Evolutionary conservation across 37 sponge, comb jelly and placozoan species (phyloP), one percentile per base, ranked within the genome.

Genomic region (Petrosia ficiformis): DNA sequence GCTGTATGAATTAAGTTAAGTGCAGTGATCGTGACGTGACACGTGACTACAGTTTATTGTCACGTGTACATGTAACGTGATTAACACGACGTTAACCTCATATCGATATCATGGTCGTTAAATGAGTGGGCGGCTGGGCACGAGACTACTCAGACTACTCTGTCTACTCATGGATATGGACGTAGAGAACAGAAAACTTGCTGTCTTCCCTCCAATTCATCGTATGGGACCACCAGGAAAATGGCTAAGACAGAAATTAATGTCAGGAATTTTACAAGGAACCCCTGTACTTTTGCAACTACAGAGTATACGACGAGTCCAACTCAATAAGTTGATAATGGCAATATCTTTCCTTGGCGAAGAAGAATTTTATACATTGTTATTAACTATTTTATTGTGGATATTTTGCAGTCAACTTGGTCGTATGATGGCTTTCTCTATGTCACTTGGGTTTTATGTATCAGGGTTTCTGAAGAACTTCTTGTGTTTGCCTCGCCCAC

Each of bases 291-390:
- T 82, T 33, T 38, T 70, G 44, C 73, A 68, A 39, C 78, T 78
- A 54, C 86, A 78, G 57, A 41, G 56, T 33, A 74, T 76, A 42
- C 58, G 88, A 0, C 42, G 65, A 28, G 78, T 82, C 6, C 5
- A 16, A 14, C 43, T 77, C 24, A 78, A 68, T 54, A 22, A 39
- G 5, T 0, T 73, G 44, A 80, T 86, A 74, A n/a, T 36, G 21
- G 54, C 14, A 48, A 14, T 48, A 3, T 68, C 37, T 24, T 81
- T 82, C 42, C 41, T 87, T 0, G 88, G 88, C 0, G 74, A 75
- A 41, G 88, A 87, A 39, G 88, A 87, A 57, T 87, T 87, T 72
- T 87, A 87, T 57, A 82, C 77, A 3, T 60, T 64, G 0, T 65
- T 87, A 44, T 65, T 87, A 6, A 31, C 68, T 31, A 4, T 77